phyloP scores from a whole-genome alignment of 1,140 invertebrate genomes.

The Sycophila sp. region DNA sequence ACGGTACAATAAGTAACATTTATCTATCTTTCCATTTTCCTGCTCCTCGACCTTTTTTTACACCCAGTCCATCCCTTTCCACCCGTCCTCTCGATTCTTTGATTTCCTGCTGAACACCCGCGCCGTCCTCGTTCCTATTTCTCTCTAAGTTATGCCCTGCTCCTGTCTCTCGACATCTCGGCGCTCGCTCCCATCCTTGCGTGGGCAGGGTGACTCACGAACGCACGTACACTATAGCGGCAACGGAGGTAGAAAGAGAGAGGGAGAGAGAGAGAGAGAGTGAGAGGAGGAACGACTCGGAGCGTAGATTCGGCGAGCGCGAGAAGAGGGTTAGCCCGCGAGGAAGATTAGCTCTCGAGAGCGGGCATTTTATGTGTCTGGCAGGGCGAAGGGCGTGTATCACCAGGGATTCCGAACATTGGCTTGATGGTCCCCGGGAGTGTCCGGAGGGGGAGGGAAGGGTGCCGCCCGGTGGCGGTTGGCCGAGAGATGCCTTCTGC shows the following conservation, averaged over 20 bases:
- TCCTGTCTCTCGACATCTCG: neutral
- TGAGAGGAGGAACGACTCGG: no score
- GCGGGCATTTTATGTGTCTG: slow-evolving; percentile 46
- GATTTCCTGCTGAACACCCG: neutral
- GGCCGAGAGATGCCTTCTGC: neutral
- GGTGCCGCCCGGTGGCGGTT: neutral
- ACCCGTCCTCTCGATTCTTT: neutral
- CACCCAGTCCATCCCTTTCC: neutral
- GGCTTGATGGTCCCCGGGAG: slow-evolving; percentile 43
- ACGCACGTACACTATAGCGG: no score
- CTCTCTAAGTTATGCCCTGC: slow-evolving; percentile 8
- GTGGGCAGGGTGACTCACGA: no score
- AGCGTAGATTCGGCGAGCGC: neutral
- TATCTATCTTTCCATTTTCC: no score
- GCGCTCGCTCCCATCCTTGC: neutral
- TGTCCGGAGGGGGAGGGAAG: neutral
- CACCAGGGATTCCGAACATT: slow-evolving; percentile 49
- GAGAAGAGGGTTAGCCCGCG: slow-evolving; percentile 36
- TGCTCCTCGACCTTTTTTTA: neutral
- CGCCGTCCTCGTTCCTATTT: slow-evolving; percentile 12
- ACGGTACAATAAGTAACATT: no score
- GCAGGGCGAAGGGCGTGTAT: slow-evolving; percentile 45
- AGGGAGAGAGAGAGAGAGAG: neutral
- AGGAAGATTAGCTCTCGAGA: slow-evolving; percentile 42
- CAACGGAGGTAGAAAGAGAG: no score